Base-by-base conservation (phyloP, 2,113 vertebrate genomes). In the Oreochromis tanganicae region DNA sequence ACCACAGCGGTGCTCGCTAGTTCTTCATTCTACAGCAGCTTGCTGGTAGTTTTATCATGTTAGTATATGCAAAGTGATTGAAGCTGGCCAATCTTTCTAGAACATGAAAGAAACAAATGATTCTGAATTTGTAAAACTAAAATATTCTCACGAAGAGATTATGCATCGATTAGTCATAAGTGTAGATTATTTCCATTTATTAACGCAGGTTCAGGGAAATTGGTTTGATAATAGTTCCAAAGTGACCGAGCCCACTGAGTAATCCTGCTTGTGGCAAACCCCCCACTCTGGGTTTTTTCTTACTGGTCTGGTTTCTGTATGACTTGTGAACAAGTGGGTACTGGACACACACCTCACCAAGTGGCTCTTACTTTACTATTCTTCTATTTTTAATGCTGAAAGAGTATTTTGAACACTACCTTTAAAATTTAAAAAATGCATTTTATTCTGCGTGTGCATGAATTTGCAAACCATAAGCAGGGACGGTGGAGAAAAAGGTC, bases 221-320 rank as follows among this genome's bases (percentile, higher is more conserved):
- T 32, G 17, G 73, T 52, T 17, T 29, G 27, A 78, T 12, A 5
- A 78, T 8, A 12, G 71, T 32, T 50, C 9, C 16, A 78, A 3
- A 78, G 71, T 46, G n/a, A 3, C 38, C 12, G 13, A 10, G 66
- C 13, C 68, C n/a, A 27, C 68, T 73, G 13, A 73, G 21, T 43
- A 73, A 43, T 46, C 38, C 38, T 43, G 38, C 38, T 1, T 46
- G 68, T 1, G 21, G 41, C 68, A 43, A 27, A 27, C 5, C 13
- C 21, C 68, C 41, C 68, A 46, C 68, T 43, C 68, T 27, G 13
- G 68, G 21, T 7, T 46, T 46, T 43, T 73, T 73, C 21, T 73
- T 73, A 73, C 41, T 73, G 38, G 5, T 46, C 68, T 73, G 68
- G 21, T 73, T 73, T 73, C 68, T 73, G 41, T 73, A 73, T 73